Percentiles rank a stretch among this genome's conserved stretches.
These are phyloP conservation scores for Embidobia sp. DNA, from an alignment of 2,888 invertebrate genomes.

Conservation along the genomic window DNA sequence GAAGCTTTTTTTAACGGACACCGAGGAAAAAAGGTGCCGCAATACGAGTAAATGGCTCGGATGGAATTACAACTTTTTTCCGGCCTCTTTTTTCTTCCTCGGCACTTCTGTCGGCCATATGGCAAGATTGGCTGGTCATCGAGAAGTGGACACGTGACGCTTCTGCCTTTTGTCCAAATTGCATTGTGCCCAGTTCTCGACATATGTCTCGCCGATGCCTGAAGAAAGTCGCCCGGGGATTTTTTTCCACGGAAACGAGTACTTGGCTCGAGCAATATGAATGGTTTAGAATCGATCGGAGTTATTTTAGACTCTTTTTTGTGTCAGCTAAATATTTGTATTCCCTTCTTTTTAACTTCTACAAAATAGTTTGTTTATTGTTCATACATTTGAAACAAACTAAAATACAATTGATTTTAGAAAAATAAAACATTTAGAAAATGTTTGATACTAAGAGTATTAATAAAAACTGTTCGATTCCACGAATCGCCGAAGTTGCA, in stretches of 20 bases:
- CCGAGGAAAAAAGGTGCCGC: conserved; percentile 24
- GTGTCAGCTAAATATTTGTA: too few relatives aligned
- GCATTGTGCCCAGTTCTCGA: conserved; percentile 51
- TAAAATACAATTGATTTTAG: too few relatives aligned
- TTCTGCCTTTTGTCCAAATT: conserved; percentile 71
- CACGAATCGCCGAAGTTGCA: too few relatives aligned
- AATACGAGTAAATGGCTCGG: conserved; percentile 30
- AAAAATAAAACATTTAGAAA: too few relatives aligned
- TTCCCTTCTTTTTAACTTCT: too few relatives aligned
- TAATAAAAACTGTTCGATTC: too few relatives aligned
- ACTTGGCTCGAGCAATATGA: conserved; percentile 10
- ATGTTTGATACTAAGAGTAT: too few relatives aligned
- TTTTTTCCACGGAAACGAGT: conserved; percentile 8
- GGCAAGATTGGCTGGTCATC: conserved; percentile 67
- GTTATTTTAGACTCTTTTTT: too few relatives aligned
- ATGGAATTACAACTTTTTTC: conserved; percentile 56
- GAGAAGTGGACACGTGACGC: conserved; percentile 67
- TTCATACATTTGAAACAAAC: too few relatives aligned
- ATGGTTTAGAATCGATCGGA: too few relatives aligned
- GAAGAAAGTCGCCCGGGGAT: conserved; percentile 12
- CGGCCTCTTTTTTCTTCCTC: conserved; percentile 9
- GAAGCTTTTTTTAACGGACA: conserved; percentile 17
- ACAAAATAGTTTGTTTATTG: too few relatives aligned
- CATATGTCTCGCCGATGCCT: conserved; percentile 46
- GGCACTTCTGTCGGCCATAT: conserved; percentile 70